Base-by-base conservation (phyloP, 2,888 invertebrate species). In the Drosophila sordidula region DNA sequence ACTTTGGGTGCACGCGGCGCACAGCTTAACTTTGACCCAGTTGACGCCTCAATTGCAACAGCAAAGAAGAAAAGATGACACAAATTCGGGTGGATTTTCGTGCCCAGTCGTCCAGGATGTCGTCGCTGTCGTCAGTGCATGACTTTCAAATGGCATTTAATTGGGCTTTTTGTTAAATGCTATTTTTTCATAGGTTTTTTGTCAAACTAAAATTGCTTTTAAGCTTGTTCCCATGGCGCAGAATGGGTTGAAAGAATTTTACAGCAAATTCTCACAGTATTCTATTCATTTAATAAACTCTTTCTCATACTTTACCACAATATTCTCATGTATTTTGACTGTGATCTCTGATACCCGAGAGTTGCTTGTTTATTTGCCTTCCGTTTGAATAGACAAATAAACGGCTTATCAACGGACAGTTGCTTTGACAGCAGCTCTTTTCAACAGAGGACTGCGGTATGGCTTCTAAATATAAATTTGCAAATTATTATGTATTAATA, bases 11-110 rank as follows among this genome's bases (percentile, higher is more conserved):
- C 59, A 71, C 47, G 49, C 41, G 25, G 46, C 25, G 25, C 32
- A 32, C 29, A 51, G 76, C 80, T 87, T 86, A 87, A 86, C 83
- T 83, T 83, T 88, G 88, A 83, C 83, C 83, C 71, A 83, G 88
- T 83, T 88, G 88, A 87, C 83, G 86, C 86, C 86, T 79, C 69
- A 71, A 76, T 79, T 85, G 83, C 88, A 83, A 70, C 68, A 65
- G 51, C 47, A 44, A 45, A 56, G 47, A 36, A 42, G 46, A 51
- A 83, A 80, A 78, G 79, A 80, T 80, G 77, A 66, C 80, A 76
- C 62, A 76, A 61, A 59, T 78, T 69, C 64, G 29, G 39, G 56
- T 56, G 58, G 34, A 38, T 58, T 68, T 68, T 77, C 78, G 57
- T 67, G 73, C 50, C 36, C 44, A 38, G 14, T 18, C 47, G 52